Evolutionary conservation across 2,888 invertebrate genomes (phyloP), one percentile per base, ranked within the genome.

Genomic region (Drosophila differens): DNA sequence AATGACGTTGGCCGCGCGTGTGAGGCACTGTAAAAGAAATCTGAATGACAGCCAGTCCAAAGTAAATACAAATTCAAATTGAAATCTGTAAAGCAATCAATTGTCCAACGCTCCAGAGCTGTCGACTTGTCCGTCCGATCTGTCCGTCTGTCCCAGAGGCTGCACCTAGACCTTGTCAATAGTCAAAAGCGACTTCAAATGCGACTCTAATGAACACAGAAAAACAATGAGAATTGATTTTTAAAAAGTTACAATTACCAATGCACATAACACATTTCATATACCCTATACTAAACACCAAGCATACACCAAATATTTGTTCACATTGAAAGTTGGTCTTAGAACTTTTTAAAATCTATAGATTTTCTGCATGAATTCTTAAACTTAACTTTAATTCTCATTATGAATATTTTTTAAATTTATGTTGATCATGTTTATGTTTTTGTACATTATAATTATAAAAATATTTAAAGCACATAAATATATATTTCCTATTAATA

Each of bases 81-180:
- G 69, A 79, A 74, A 80, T 78, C 74, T 70, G 70, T 70, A 77
- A 70, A 70, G 70, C 78, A 76, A 85, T 87, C 90, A 89, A 79
- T 86, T 86, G 89, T 81, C 79, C 73, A 73, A 86, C 63, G 63
- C 84, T 86, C 83, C 79, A 89, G 66, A 77, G 76, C 66, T 65
- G 62, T 54, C 71, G 33, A 49, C 39, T 33, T 57, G 59, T 52
- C 33, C 35, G 44, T n/a, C 19, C 16, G 22, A 41, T 28, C 28
- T 14, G 55, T 33, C n/a, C 58, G 51, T 57, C 55, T 49, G 79
- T 78, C 68, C 58, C 70, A 71, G 57, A 52, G 76, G 91, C 91
- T 91, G 91, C 91, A 89, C 91, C 91, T 89, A 91, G 89, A 89
- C 91, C 89, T 89, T 89, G 89, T 91, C 90, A 85, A 89, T 84